Base-by-base conservation (phyloP, 1,140 invertebrate genomes). In the Hylaeus anthracinus region DNA sequence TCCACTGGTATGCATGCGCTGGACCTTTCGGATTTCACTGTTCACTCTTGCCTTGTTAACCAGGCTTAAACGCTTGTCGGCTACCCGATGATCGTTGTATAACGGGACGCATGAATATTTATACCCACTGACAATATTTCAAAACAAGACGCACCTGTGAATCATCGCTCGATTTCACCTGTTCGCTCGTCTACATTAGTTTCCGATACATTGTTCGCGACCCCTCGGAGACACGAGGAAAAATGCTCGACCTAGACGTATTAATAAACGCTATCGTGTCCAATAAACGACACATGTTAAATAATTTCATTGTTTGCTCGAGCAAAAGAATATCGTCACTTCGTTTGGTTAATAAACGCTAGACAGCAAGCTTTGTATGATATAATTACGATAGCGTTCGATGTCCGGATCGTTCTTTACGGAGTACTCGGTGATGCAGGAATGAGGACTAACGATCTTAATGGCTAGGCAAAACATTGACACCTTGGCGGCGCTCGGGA, bases 401-500 rank as follows among this genome's bases (percentile, higher is more conserved):
- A 79, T 73, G 43, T 10, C 45, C 39, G 26, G 51, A 71, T 51
- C 26, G 61, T 72, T 43, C 43, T 66, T 2, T 51, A 3, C 61
- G 72, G 64, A 85, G 69, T 67, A 73, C 53, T 43, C 73, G 53
- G 39, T 64, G 79, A 70, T 81, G 53, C 67, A 85, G 83, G 71
- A 82, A 81, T 70, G 67, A 75, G 77, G 73, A 83, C 89, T 90
- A 91, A 91, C 85, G 89, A 91, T 88, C 87, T 91, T 92, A 92
- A 93, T 92, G 88, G 86, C 78, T 83, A 90, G 86, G 88, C 85
- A 91, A 93, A 93, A 93, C 92, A 93, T 92, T 92, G 91, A 92
- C 91, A 93, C 91, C 92, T 92, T 86, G 82, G 86, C 88, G 90
- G 88, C 81, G 88, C 86, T 90, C 84, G 77, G 76, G 70, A 67